These are phyloP conservation scores for Liasis olivaceus DNA, from an alignment of 2,797 vertebrate species.

Conservation along the genomic window DNA sequence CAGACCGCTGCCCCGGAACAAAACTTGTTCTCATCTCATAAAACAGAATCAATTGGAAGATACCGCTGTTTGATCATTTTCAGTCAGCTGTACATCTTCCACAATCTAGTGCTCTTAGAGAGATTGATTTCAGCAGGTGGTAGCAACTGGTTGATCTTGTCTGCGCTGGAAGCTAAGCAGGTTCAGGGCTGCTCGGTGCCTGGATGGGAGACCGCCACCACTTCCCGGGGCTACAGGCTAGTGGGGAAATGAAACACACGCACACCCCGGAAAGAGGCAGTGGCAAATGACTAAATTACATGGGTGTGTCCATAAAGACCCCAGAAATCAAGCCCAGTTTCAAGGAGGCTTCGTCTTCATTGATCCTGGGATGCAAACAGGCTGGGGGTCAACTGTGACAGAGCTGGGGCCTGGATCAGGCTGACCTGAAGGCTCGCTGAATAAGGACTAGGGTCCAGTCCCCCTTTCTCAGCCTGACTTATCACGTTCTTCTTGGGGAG, in stretches of 20 bases:
- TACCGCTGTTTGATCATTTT: background rate
- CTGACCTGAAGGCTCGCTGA: too few relatives aligned
- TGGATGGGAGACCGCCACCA: background rate
- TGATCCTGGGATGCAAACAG: too few relatives aligned
- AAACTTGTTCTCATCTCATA: background rate
- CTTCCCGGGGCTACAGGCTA: background rate
- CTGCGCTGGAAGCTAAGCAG: background rate
- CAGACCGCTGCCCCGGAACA: accelerated
- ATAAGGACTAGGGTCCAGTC: too few relatives aligned
- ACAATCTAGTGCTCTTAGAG: background rate
- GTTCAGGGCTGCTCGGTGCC: background rate
- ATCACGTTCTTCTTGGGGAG: too few relatives aligned
- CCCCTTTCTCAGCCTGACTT: too few relatives aligned
- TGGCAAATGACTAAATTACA: too few relatives aligned
- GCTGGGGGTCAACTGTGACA: too few relatives aligned
- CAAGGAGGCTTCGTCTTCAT: too few relatives aligned
- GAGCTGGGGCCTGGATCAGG: too few relatives aligned
- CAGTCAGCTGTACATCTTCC: background rate
- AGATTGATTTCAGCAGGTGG: background rate
- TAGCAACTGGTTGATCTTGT: background rate
- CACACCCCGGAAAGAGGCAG: too few relatives aligned
- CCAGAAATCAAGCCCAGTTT: too few relatives aligned
- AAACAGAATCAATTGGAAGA: background rate
- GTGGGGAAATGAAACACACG: background rate
- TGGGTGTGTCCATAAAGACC: too few relatives aligned